These are phyloP conservation scores for Anodontia alba DNA, from an alignment of 2,888 invertebrate species.

Conservation along the genomic window DNA sequence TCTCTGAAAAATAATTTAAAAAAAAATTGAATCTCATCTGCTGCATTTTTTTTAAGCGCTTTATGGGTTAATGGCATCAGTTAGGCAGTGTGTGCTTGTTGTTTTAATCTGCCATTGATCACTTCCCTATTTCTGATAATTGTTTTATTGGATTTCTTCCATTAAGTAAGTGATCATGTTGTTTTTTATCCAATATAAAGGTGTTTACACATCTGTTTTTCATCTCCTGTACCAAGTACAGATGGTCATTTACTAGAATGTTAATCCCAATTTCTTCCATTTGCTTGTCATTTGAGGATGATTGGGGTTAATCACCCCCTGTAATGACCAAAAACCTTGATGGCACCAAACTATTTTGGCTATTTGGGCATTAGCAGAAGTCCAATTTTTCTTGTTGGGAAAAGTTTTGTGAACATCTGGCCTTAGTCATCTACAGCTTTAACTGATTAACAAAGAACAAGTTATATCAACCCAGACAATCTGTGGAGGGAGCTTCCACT, in stretches of 20 bases:
- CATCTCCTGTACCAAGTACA: background rate
- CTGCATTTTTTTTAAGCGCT: no score
- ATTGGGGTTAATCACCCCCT: background rate
- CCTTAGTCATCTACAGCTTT: no score
- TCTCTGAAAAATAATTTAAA: no score
- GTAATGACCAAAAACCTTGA: no score
- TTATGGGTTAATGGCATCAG: background rate
- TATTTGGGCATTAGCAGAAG: background rate
- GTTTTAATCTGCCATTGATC: constrained; percentile 17
- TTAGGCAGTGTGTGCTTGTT: background rate
- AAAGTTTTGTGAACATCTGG: no score
- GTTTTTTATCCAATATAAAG: constrained; percentile 11
- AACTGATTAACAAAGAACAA: no score
- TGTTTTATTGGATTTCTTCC: constrained; percentile 12
- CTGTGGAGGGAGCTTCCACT: no score
- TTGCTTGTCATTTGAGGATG: background rate
- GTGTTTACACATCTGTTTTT: constrained; percentile 17
- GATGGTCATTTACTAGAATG: constrained; percentile 8
- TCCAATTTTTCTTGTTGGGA: no score
- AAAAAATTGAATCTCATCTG: no score
- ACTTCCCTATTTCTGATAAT: constrained; percentile 4
- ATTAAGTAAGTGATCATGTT: constrained; percentile 6
- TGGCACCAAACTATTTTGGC: background rate
- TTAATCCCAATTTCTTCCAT: background rate
- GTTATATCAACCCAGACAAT: no score